phyloP scores from a whole-genome alignment of 2,888 invertebrate species.

The Caradrina clavipalpis region DNA sequence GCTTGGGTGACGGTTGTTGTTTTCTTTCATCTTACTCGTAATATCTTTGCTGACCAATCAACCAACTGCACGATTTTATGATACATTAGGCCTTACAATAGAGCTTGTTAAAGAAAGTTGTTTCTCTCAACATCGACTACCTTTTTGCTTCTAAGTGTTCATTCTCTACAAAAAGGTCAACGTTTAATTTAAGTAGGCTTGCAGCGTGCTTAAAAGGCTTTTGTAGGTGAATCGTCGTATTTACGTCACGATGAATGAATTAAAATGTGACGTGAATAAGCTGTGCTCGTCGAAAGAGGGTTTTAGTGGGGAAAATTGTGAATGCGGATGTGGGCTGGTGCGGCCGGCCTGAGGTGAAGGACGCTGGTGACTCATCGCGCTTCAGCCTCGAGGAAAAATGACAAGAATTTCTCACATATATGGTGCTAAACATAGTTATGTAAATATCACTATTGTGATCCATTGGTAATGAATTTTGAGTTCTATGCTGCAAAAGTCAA shows the following conservation, averaged over 20 bases:
- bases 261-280: conserved; percentile 75
- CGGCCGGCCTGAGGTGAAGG: conserved; percentile 83
- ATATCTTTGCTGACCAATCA: conserved; percentile 43
- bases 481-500: neutral
- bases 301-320: conserved; percentile 77
- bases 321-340: conserved; percentile 82
- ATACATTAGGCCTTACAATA: conserved; percentile 40
- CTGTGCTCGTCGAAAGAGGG: conserved; percentile 63
- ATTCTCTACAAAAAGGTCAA: conserved; percentile 57
- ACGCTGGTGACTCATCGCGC: conserved; percentile 83
- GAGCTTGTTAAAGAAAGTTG: conserved; percentile 57
- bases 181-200: conserved; percentile 52
- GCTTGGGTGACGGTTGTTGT: conserved; percentile 50
- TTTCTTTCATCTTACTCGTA: conserved; percentile 52
- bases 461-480: conserved; percentile 31
- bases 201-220: conserved; percentile 62
- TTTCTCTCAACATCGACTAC: conserved; percentile 58
- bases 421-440: conserved; percentile 34
- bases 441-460: conserved; percentile 37
- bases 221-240: conserved; percentile 61
- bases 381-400: conserved; percentile 75
- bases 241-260: conserved; percentile 79
- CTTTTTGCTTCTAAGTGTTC: conserved; percentile 6
- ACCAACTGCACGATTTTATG: conserved; percentile 18
- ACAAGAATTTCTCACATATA: conserved; percentile 68